phyloP scores from a whole-genome alignment of 2,797 vertebrate genomes.

The Okamejei kenojei region DNA sequence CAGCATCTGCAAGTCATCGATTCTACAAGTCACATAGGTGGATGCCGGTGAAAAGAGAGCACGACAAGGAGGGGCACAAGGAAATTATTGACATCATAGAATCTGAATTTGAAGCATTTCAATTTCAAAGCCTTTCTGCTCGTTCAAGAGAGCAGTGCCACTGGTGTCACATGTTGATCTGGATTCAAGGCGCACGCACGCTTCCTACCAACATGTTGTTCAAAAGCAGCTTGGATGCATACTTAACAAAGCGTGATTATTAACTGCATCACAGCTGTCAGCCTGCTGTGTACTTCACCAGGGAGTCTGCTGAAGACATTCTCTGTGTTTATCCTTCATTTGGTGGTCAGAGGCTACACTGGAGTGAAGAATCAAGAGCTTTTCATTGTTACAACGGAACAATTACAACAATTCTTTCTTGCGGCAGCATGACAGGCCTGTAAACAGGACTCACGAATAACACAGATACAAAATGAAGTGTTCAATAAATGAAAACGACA shows the following conservation, averaged over 20 bases:
- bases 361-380: too few species aligned
- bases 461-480: too few species aligned
- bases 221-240: conserved; percentile 23
- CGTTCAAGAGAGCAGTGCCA: background rate
- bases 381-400: too few species aligned
- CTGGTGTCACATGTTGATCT: background rate
- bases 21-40: too few species aligned
- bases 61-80: too few species aligned
- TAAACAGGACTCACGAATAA: too few species aligned
- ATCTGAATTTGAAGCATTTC: background rate
- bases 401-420: too few species aligned
- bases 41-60: too few species aligned
- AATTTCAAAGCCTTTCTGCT: background rate
- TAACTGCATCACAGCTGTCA: conserved; percentile 25
- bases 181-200: background rate
- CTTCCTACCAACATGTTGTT: background rate
- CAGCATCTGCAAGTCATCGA: too few species aligned
- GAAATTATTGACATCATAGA: too few species aligned
- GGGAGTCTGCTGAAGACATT: background rate
- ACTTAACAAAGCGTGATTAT: conserved; percentile 24
- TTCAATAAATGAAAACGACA: too few species aligned
- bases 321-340: conserved; percentile 1
- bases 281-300: background rate
- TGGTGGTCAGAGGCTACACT: background rate
- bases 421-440: too few species aligned